Conservation (phyloP, 2,797 vertebrate species). For the Hybognathus amarus region DNA sequence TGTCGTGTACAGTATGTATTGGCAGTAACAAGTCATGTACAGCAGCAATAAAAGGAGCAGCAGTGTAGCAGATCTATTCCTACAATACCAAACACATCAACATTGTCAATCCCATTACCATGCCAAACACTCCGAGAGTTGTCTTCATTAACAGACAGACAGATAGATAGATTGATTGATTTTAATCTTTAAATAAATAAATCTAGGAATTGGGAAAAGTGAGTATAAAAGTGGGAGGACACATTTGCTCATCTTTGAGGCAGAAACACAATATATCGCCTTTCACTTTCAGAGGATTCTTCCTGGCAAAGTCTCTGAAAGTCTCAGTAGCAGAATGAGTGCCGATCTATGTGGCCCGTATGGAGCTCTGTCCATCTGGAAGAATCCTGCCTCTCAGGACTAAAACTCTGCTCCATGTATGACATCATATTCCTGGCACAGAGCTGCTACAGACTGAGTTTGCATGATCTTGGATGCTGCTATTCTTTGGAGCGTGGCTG, state of each 20-base stretch:
- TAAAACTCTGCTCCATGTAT: conserved; percentile 38
- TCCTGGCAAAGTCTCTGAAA: conserved; percentile 11
- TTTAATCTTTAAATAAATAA: too few relatives aligned
- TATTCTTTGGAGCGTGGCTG: conserved; percentile 18
- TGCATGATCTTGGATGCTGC: conserved; percentile 29
- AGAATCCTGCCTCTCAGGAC: conserved; percentile 35
- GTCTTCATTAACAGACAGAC: not conserved
- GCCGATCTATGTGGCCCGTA: conserved; percentile 3
- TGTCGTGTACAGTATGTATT: too few relatives aligned
- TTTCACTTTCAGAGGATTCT: conserved; percentile 1
- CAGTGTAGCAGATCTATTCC: too few relatives aligned
- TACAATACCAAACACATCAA: too few relatives aligned
- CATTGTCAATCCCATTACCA: too few relatives aligned
- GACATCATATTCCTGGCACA: conserved; percentile 48
- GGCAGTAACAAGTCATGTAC: too few relatives aligned
- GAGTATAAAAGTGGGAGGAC: too few relatives aligned
- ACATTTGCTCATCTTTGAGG: too few relatives aligned
- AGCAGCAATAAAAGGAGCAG: too few relatives aligned
- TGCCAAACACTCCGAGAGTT: too few relatives aligned
- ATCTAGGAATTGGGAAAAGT: too few relatives aligned
- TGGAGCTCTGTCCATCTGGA: conserved; percentile 40
- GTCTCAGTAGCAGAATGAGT: not conserved
- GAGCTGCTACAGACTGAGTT: conserved; percentile 32
- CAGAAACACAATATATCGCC: not conserved
- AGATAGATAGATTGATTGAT: not conserved